Conservation (phyloP, 1,140 invertebrate species). For the Ganaspis sp. region DNA sequence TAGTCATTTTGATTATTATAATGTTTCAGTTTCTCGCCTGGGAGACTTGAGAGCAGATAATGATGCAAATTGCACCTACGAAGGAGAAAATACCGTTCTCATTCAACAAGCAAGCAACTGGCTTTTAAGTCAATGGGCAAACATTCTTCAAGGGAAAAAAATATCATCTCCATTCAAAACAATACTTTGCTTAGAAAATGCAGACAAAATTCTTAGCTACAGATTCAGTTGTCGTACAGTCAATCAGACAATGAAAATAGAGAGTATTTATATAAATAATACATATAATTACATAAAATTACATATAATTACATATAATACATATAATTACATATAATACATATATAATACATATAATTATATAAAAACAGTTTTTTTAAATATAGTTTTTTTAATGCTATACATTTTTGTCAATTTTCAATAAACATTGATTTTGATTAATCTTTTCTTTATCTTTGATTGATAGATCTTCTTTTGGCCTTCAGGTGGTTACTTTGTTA, state of each 20-base stretch:
- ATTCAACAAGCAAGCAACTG: conserved; percentile 96
- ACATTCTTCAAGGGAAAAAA: conserved; percentile 69
- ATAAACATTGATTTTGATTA: background rate
- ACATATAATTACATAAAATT: too few relatives aligned
- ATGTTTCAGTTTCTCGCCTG: conserved; percentile 47
- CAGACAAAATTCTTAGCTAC: conserved; percentile 73
- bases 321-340: too few relatives aligned
- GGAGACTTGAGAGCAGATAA: conserved; percentile 85
- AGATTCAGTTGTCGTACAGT: conserved; percentile 75
- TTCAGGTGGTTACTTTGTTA: conserved; percentile 92
- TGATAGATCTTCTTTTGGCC: conserved; percentile 84
- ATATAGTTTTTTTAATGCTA: conserved; percentile 59
- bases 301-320: too few relatives aligned
- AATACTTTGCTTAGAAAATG: conserved; percentile 79
- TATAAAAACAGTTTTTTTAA: too few relatives aligned
- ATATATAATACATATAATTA: too few relatives aligned
- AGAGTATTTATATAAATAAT: conserved; percentile 78
- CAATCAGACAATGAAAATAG: conserved; percentile 69
- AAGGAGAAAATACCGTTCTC: conserved; percentile 97
- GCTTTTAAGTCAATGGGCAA: conserved; percentile 83
- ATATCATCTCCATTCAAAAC: conserved; percentile 81
- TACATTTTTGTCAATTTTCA: too few relatives aligned
- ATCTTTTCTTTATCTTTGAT: too few relatives aligned
- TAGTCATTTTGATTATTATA: too few relatives aligned
- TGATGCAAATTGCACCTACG: conserved; percentile 95